Base-by-base conservation (phyloP, 2,797 vertebrate genomes). In the Hoplostethus mediterraneus region DNA sequence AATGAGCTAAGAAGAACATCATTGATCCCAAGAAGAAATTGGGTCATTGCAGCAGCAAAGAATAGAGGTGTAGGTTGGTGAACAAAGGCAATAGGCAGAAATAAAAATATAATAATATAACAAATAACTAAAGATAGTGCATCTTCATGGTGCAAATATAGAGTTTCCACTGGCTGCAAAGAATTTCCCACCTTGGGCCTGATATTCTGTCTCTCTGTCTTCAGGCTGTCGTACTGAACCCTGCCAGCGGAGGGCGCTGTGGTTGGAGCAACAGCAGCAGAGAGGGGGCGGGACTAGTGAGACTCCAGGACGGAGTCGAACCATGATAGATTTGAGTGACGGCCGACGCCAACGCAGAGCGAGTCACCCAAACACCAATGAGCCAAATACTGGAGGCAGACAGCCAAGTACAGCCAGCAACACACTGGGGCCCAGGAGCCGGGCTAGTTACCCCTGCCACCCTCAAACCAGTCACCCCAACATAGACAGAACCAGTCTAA, bases 191-290 rank as follows among this genome's bases (percentile, higher is more conserved):
- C 4, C 13, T 14, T 8, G 6, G 1, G 28, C 17, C 49, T 49
- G 12, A 44, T 7, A 9, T 3, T 67, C 11, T 65, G 1, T 70
- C 31, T 64, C 38, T 72, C 87, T 7, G 44, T 51, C 21, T 67
- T 63, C 58, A 74, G 90, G 90, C 58, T 94, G 92, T 63, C 90
- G 80, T 14, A 94, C 93, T 5, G 92, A 93, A 57, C 92, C 92
- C 14, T 93, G 93, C 80, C 92, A 91, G 73, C 74, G 92, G 64
- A 92, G 93, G 80, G 91, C 90, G 0, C 69, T 91, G 7, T 91
- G 92, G 91, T 52, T 91, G 74, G 88, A 89, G 17, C 69, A 71
- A 70, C 86, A 91, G 77, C 90, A 91, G 59, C 86, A 83, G 40
- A 68, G 69, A 38, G 67, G 70, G 44, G 42, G 63, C 0, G n/a